Conservation (phyloP, 1,140 invertebrate species). For the Apis cerana region DNA sequence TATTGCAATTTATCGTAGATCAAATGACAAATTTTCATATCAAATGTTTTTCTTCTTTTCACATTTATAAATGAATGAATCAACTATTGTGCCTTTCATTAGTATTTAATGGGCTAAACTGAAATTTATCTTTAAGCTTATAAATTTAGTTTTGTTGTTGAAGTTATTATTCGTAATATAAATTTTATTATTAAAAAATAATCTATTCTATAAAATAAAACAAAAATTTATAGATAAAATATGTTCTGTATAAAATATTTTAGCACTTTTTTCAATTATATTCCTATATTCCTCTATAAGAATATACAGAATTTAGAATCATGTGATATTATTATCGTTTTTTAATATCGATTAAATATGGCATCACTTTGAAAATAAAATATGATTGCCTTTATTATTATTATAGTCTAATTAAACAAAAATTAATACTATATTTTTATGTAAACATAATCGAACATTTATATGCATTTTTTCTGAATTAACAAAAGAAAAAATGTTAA, state of each 20-base stretch:
- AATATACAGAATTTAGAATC: background rate
- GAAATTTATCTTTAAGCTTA: background rate
- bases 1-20: background rate
- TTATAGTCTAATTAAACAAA: slow-evolving; percentile 23
- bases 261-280: slow-evolving; percentile 2
- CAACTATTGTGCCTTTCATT: background rate
- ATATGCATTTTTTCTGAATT: background rate
- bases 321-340: background rate
- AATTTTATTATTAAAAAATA: background rate
- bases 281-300: background rate
- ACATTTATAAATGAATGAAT: background rate
- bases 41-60: background rate
- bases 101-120: background rate
- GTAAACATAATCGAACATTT: slow-evolving; percentile 30
- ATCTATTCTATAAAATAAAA: background rate
- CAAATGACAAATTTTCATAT: slow-evolving; percentile 17
- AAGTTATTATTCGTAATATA: slow-evolving; percentile 9
- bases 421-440: slow-evolving; percentile 45
- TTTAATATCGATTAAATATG: slow-evolving; percentile 2
- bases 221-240: background rate
- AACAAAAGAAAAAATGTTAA: background rate
- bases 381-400: background rate
- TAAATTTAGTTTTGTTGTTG: background rate
- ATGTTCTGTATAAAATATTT: background rate
- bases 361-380: background rate